Base-by-base conservation (phyloP, 2,888 invertebrate genomes). In the Pomacea canaliculata region DNA sequence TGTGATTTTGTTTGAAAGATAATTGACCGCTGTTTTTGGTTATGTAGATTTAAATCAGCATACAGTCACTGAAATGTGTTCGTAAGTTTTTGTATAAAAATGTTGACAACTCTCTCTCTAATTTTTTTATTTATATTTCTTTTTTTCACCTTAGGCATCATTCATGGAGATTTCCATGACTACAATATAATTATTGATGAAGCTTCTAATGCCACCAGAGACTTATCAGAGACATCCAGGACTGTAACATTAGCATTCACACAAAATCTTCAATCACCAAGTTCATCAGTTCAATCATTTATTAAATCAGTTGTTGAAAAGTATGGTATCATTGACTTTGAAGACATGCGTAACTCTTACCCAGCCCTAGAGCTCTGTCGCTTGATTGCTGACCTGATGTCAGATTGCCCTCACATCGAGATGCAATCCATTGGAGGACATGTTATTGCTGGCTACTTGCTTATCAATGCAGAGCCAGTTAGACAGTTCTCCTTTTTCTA, bases 91-190 rank as follows among this genome's bases (percentile, higher is more conserved):
- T 23, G 23, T 23, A 23, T 0, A 23, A 23, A 23, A 23, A 23
- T 37, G 37, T 37, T 37, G 37, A 37, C 37, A 1, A 37, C 37
- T 37, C 37, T 37, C 37, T 37, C 23, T 23, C 23, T 23, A 23
- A 10, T 2, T 56, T 56, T 16, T 56, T 56, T 56, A 10, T 56
- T 56, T 56, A 2, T 56, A 10, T 56, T 56, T 56, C 51, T 56
- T 16, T 56, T 56, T 7, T 16, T 56, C 51, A 51, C 51, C 51
- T 56, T 56, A 77, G 72, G 72, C 56, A 63, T 77, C 56, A 72
- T 72, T 48, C 76, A 77, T 68, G 72, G 69, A 51, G 72, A 76
- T 68, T 77, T 77, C 48, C 76, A 77, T 59, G 71, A 71, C 71
- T 71, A 66, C 60, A 76, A 76, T 48, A 51, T 76, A 10, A 70